phyloP scores from a whole-genome alignment of 2,888 invertebrate genomes.

The Petrolisthes manimaculis region DNA sequence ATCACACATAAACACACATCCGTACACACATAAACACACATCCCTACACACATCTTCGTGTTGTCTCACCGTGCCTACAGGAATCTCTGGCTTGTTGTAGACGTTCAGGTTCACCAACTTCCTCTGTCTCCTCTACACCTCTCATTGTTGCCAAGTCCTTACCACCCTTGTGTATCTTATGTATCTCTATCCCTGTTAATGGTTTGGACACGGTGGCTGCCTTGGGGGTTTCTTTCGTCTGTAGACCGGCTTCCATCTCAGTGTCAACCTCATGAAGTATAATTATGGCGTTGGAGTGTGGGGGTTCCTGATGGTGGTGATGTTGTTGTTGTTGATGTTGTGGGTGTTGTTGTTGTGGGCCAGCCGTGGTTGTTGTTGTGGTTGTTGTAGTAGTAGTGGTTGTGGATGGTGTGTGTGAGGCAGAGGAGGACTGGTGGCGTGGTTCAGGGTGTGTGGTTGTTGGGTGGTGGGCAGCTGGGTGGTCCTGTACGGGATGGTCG shows the following conservation, averaged over 20 bases:
- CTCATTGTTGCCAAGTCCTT: not conserved
- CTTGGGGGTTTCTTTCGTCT: not conserved
- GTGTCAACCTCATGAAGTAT: not conserved
- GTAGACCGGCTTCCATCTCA: conserved; percentile 18
- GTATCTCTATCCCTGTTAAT: not conserved
- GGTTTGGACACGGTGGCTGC: not conserved
- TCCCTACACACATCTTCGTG: not conserved
- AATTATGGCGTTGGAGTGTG: not conserved
- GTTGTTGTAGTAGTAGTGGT: not conserved
- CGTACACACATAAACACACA: not conserved
- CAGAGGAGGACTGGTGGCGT: conserved; percentile 5
- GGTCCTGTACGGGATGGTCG: conserved; percentile 65
- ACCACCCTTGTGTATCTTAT: not conserved
- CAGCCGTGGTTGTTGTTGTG: not conserved
- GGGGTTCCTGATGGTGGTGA: not conserved
- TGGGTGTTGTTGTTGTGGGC: not conserved
- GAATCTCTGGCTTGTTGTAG: conserved; percentile 63
- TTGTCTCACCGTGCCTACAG: conserved; percentile 58
- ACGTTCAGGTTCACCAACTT: conserved; percentile 26
- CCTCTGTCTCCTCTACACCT: not conserved
- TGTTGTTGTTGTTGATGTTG: not conserved
- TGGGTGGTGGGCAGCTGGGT: conserved; percentile 62
- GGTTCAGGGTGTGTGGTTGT: conserved; percentile 44
- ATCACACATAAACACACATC: not conserved
- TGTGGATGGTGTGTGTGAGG: conserved; percentile 11